These are phyloP conservation scores for Ormyrus rosae DNA, from an alignment of 2,888 invertebrate genomes.

Conservation along the genomic window DNA sequence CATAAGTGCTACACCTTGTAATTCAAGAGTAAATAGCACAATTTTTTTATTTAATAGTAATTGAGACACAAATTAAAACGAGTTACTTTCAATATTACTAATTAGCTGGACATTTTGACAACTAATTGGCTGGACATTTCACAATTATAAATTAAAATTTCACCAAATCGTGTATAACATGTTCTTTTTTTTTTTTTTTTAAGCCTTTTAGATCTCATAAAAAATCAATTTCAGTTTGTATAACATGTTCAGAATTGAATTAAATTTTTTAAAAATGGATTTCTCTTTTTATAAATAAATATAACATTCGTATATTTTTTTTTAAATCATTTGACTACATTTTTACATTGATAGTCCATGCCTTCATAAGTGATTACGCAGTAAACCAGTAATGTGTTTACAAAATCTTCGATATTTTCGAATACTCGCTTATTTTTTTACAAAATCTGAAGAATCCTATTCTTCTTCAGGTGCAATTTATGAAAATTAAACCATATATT, in stretches of 20 bases:
- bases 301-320: neutral
- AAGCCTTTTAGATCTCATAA: too few relatives aligned
- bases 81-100: constrained; percentile 21
- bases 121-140: constrained; percentile 20
- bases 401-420: constrained; percentile 15
- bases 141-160: constrained; percentile 14
- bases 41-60: constrained; percentile 28
- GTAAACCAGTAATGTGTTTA: constrained; percentile 31
- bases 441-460: neutral
- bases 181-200: too few relatives aligned
- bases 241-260: too few relatives aligned
- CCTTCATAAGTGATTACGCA: constrained; percentile 24
- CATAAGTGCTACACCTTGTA: constrained; percentile 45
- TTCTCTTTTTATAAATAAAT: constrained; percentile 8
- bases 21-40: constrained; percentile 43
- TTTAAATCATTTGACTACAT: neutral
- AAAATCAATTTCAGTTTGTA: too few relatives aligned
- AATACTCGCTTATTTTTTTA: constrained; percentile 19
- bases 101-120: constrained; percentile 11
- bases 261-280: constrained; percentile 2
- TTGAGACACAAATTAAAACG: constrained; percentile 15
- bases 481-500: neutral
- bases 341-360: constrained; percentile 15
- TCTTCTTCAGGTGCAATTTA: constrained; percentile 5
- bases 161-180: neutral